Percentiles rank a stretch among this genome's conserved stretches.
Evolutionary conservation across 2,113 vertebrate species (phyloP).

Genomic region (Oriolus oriolus): DNA sequence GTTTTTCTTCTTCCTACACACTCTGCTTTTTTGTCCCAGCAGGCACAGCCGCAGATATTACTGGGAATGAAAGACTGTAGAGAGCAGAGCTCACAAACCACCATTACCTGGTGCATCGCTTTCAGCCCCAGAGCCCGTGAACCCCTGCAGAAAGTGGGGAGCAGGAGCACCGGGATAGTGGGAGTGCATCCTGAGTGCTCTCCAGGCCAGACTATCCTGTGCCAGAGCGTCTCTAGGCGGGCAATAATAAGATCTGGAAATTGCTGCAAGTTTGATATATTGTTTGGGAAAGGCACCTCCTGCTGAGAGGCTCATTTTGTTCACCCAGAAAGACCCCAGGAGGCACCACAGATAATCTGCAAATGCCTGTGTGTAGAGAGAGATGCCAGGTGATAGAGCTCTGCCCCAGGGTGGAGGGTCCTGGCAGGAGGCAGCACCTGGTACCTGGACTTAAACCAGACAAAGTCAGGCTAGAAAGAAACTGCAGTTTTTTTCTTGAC

Average conservation of each 20-base stretch:
- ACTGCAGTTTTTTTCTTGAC: neutral
- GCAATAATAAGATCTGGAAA: neutral
- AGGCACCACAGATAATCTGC: neutral
- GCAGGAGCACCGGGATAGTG: accelerated
- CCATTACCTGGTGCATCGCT: neutral
- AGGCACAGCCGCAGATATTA: neutral
- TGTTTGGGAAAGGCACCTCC: neutral
- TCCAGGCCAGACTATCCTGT: neutral
- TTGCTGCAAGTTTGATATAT: neutral
- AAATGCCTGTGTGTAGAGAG: neutral
- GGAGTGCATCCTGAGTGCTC: accelerated
- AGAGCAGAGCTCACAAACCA: neutral
- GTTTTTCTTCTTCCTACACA: neutral
- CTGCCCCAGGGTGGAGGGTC: neutral
- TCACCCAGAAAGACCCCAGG: neutral
- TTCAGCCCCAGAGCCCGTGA: accelerated
- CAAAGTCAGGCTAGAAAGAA: neutral
- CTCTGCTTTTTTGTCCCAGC: neutral
- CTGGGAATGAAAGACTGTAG: neutral
- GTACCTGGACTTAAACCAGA: neutral
- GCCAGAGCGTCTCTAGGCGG: neutral
- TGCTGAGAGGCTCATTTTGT: neutral
- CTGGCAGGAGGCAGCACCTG: neutral
- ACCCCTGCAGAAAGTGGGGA: neutral
- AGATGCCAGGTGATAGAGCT: neutral